Evolutionary conservation across 2,888 invertebrate species (phyloP), one percentile per base, ranked within the genome.

Genomic region (Peribatodes rhomboidaria): DNA sequence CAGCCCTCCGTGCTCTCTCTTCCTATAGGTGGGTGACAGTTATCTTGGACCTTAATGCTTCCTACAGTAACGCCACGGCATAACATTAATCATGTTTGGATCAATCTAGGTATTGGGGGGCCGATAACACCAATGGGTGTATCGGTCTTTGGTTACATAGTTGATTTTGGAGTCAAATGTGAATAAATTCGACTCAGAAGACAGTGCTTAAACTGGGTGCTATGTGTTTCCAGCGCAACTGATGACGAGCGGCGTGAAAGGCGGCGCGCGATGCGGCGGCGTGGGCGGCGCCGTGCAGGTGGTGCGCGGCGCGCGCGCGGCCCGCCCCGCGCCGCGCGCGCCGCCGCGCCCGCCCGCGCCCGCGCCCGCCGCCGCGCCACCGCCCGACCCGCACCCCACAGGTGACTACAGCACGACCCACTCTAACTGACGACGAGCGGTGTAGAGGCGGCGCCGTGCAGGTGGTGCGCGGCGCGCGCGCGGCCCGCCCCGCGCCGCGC

Each of bases 211-310:
- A 18, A 0, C 6, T 44, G 6, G 9, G 20, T 52, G 20, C 22
- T 10, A 2, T 20, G 1, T 42, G 3, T 42, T 61, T 65, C 0
- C 80, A 95, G 95, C 95, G 75, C 95, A 96, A 87, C 88, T 96
- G 79, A 95, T 96, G 89, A 91, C 95, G 61, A 93, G 95, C 71
- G 94, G 95, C 67, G 95, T 96, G 83, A 96, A 96, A 85, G 95
- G 90, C 74, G 16, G 87, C 81, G 60, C 84, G 89, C 9, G 87
- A 20, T 50, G 89, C 31, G 86, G 84, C 35, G 75, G 80, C 37
- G 88, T 89, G 77, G 50, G 89, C 31, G 86, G 84, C 37, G 76
- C 81, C 37, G 88, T 90, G 78, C 89, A 89, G 71, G 85, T 90
- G 78, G 89, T 90, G 73, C 82, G 90, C 1, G 78, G 79, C 14